A percentile compares a stretch with the other conserved stretches of the same genome.
phyloP scores from a whole-genome alignment of 2,888 invertebrate species.

The Conchocele bisecta region DNA sequence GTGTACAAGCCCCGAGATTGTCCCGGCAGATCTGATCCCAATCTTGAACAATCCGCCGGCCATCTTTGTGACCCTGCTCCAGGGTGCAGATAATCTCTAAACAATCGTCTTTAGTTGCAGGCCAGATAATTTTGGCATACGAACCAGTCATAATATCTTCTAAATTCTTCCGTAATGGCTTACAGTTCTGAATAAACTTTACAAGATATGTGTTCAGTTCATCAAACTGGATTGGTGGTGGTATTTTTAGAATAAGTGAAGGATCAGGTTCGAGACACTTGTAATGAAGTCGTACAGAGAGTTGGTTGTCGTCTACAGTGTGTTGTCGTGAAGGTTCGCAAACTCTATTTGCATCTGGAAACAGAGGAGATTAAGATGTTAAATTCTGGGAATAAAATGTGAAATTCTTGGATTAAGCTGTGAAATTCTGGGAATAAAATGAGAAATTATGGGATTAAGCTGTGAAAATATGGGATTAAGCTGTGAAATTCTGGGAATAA shows the following conservation, averaged over 20 bases:
- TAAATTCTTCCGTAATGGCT: no score
- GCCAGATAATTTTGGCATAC: conserved; percentile 28
- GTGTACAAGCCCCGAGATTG: no score
- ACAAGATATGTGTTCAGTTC: conserved; percentile 23
- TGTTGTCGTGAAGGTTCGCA: conserved; percentile 18
- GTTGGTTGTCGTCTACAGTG: conserved; percentile 1
- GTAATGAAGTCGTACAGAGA: conserved; percentile 36
- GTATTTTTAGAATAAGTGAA: conserved; percentile 15
- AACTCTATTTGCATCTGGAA: conserved; percentile 44
- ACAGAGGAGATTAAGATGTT: no score
- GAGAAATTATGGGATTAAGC: no score
- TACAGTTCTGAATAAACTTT: conserved; percentile 19
- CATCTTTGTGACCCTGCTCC: conserved; percentile 24
- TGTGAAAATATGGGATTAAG: no score
- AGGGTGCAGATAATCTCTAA: conserved; percentile 18
- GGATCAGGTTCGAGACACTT: conserved; percentile 40
- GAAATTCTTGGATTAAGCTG: no score
- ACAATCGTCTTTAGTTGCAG: neutral
- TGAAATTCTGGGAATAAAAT: no score
- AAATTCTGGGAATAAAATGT: no score
- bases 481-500: no score
- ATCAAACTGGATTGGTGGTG: conserved; percentile 23
- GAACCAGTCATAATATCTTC: no score
- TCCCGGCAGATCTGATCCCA: conserved; percentile 26
- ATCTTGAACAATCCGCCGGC: neutral